Evolutionary conservation across 2,113 vertebrate species (phyloP).

Genomic region (Nesoenas mayeri): DNA sequence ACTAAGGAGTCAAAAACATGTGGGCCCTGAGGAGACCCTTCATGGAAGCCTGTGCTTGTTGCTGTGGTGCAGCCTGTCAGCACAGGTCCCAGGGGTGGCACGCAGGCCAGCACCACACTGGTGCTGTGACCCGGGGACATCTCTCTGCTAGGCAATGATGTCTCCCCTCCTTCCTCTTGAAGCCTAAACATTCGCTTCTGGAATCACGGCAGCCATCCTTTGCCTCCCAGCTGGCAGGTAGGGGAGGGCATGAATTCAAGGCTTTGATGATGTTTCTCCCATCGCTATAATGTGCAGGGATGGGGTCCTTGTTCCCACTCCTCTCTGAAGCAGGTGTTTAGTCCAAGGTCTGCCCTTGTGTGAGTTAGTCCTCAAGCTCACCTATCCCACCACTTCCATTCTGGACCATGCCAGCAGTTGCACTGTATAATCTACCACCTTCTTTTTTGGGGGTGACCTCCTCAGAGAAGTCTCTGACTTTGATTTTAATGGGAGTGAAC

Average conservation of each 20-base stretch:
- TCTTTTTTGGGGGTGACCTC: not conserved
- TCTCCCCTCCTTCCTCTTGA: not conserved
- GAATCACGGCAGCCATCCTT: not conserved
- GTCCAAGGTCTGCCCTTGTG: rapidly evolving
- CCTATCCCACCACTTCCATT: not conserved
- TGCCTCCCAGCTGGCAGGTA: not conserved
- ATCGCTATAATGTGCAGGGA: rapidly evolving
- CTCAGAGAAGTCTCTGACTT: not conserved
- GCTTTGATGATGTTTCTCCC: not conserved
- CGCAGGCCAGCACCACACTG: rapidly evolving
- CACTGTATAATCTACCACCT: rapidly evolving
- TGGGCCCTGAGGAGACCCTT: not conserved
- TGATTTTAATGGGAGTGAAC: not conserved
- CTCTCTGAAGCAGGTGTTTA: not conserved
- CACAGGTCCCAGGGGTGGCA: rapidly evolving
- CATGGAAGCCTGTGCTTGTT: not conserved
- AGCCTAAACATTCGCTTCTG: not conserved
- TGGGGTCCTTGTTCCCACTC: not conserved
- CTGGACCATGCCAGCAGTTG: not conserved
- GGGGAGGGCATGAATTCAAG: not conserved
- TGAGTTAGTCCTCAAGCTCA: not conserved
- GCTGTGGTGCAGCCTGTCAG: too few species aligned
- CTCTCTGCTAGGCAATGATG: not conserved
- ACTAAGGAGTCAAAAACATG: rapidly evolving
- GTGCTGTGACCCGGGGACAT: not conserved